phyloP scores from a whole-genome alignment of 2,888 invertebrate genomes.

The Vanessa cardui region DNA sequence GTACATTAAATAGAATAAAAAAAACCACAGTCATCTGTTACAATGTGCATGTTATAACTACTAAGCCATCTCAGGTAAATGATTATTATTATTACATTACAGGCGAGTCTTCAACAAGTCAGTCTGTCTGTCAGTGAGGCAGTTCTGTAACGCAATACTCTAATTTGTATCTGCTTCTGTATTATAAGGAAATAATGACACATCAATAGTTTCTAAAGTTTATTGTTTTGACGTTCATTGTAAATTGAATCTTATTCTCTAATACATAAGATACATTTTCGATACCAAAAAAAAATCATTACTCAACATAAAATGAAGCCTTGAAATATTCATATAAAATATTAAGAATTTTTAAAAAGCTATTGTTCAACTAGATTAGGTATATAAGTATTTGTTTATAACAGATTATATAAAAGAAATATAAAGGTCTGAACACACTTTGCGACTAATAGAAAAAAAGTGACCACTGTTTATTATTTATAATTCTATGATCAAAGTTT shows the following conservation, averaged over 20 bases:
- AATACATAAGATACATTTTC: conserved; percentile 11
- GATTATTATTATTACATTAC: too few species aligned
- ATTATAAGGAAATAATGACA: neutral
- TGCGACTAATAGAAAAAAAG: neutral
- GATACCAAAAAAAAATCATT: neutral
- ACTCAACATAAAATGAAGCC: neutral
- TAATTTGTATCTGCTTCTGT: too few species aligned
- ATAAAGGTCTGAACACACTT: neutral
- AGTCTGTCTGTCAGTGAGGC: too few species aligned
- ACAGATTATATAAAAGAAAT: neutral
- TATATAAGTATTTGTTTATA: neutral
- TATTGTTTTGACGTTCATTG: conserved; percentile 12
- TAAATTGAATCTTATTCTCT: conserved; percentile 7
- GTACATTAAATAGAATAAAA: too few species aligned
- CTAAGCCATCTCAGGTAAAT: too few species aligned
- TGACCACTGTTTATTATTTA: too few species aligned
- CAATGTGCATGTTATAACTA: too few species aligned
- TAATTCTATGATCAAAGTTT: too few species aligned
- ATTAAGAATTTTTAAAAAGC: conserved; percentile 5
- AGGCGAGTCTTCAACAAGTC: too few species aligned
- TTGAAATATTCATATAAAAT: conserved; percentile 1
- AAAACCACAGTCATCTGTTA: too few species aligned
- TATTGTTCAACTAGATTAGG: conserved; percentile 1
- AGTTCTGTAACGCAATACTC: too few species aligned
- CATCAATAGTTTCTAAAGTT: neutral